phyloP scores from a whole-genome alignment of 1,140 invertebrate species.

The Eriosoma lanigerum region DNA sequence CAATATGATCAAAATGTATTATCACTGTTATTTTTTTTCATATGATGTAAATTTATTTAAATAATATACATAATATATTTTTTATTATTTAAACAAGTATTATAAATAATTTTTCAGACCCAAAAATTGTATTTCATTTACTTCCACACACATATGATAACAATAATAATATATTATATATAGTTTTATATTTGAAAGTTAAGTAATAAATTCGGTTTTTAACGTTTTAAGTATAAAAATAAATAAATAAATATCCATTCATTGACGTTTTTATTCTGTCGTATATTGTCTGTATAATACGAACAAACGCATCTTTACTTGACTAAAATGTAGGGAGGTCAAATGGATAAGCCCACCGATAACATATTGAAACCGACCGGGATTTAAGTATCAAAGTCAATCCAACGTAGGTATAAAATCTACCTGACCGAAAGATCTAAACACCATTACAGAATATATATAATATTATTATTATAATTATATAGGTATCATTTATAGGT shows the following conservation, averaged over 20 bases:
- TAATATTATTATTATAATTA: too few species aligned
- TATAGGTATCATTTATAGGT: too few species aligned
- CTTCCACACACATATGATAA: too few species aligned
- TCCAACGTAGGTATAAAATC: neutral
- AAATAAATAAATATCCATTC: neutral
- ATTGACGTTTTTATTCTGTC: neutral
- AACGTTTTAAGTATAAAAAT: neutral
- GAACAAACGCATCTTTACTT: neutral
- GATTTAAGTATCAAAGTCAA: slow-evolving; percentile 45
- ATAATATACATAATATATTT: too few species aligned
- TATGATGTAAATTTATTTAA: too few species aligned
- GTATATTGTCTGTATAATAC: neutral
- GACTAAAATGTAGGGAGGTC: neutral
- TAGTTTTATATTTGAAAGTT: neutral
- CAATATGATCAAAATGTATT: too few species aligned
- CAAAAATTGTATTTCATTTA: too few species aligned
- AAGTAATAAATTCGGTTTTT: neutral
- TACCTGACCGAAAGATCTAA: neutral
- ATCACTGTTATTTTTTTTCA: too few species aligned
- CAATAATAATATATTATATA: too few species aligned
- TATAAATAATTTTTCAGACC: too few species aligned
- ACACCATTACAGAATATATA: slow-evolving; percentile 11
- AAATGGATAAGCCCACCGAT: neutral
- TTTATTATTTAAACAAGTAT: too few species aligned
- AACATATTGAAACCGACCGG: slow-evolving; percentile 1